Evolutionary conservation across 2,888 invertebrate species (phyloP).

Genomic region (Steinernema carpocapsae): DNA sequence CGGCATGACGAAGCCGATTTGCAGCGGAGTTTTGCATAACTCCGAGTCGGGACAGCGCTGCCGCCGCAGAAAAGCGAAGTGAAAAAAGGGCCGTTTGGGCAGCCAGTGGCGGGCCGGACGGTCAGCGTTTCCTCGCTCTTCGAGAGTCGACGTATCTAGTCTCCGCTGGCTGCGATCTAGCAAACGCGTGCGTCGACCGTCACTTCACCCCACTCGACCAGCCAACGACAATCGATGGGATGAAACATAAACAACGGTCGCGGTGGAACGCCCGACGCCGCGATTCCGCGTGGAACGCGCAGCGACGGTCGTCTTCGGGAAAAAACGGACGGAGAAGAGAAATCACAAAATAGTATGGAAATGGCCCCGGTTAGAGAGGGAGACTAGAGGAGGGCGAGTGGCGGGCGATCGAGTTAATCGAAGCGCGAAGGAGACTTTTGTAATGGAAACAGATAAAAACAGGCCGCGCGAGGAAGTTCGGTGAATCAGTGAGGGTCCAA

Average conservation of each 20-base stretch:
- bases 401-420: neutral
- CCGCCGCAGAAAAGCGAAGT: neutral
- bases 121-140: too few relatives aligned
- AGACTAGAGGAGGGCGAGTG: neutral
- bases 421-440: conserved; percentile 6
- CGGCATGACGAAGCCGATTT: too few relatives aligned
- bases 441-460: neutral
- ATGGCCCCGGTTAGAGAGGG: neutral
- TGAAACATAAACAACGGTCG: conserved; percentile 35
- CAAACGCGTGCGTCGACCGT: conserved; percentile 24
- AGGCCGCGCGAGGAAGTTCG: neutral
- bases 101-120: too few relatives aligned
- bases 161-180: conserved; percentile 10
- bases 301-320: neutral
- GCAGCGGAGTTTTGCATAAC: too few relatives aligned
- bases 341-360: neutral
- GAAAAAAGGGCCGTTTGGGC: too few relatives aligned
- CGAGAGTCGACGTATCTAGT: neutral
- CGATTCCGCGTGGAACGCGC: conserved; percentile 18
- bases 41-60: neutral
- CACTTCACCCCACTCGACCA: conserved; percentile 28
- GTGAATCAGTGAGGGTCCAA: conserved; percentile 19
- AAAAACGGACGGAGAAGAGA: neutral
- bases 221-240: conserved; percentile 4
- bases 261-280: conserved; percentile 10